Conservation (phyloP, 1,140 invertebrate species). For the Thaumetopoea pityocampa region DNA sequence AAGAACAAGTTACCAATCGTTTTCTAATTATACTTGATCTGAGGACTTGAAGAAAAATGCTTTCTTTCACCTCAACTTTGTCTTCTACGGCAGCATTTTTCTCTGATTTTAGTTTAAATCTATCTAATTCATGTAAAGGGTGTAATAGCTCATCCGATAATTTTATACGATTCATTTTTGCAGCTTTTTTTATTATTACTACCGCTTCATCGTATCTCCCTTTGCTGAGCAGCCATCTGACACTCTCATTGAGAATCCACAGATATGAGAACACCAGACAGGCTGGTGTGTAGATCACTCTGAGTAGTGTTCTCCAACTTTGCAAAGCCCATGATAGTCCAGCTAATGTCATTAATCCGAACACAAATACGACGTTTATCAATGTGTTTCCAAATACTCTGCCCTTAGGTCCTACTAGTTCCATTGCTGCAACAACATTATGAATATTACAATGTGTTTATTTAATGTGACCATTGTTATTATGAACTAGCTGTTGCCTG, state of each 20-base stretch:
- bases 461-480: neutral
- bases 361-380: conserved; percentile 82
- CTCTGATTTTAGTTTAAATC: conserved; percentile 20
- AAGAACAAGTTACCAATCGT: conserved; percentile 53
- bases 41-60: conserved; percentile 42
- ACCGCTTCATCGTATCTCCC: conserved; percentile 73
- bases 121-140: conserved; percentile 40
- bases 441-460: neutral
- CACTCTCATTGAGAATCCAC: conserved; percentile 81
- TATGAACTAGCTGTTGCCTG: neutral
- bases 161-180: conserved; percentile 81
- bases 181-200: conserved; percentile 78
- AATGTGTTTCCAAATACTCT: conserved; percentile 85
- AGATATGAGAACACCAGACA: conserved; percentile 80
- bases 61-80: conserved; percentile 21
- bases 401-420: conserved; percentile 84
- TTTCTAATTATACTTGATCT: conserved; percentile 56
- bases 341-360: conserved; percentile 83
- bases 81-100: conserved; percentile 23
- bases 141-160: conserved; percentile 75
- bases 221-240: conserved; percentile 87
- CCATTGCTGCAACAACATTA: conserved; percentile 79
- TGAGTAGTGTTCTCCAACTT: conserved; percentile 83
- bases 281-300: conserved; percentile 81
- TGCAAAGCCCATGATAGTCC: conserved; percentile 81